Conservation (phyloP, 2,888 invertebrate genomes). For the Trissonchulus sp. region DNA sequence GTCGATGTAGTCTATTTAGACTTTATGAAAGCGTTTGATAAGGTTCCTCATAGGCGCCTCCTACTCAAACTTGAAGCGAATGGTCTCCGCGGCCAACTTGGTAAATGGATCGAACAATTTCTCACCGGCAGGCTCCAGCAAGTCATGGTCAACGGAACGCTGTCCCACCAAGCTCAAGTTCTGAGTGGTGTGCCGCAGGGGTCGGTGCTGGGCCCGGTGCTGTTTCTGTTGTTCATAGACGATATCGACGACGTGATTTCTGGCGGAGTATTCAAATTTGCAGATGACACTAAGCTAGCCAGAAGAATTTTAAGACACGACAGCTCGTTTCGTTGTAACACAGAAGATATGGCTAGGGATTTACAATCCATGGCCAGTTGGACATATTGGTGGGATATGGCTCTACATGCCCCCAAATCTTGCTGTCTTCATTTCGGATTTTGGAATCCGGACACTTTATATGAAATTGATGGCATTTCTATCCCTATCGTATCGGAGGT, state of each 20-base stretch:
- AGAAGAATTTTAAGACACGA: too few species aligned
- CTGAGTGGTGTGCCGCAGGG: slow-evolving; percentile 14
- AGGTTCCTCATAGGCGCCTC: too few species aligned
- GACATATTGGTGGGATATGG: neutral
- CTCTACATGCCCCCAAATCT: neutral
- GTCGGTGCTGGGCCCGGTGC: neutral
- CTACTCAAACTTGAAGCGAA: too few species aligned
- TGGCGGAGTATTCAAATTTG: neutral
- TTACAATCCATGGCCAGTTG: neutral
- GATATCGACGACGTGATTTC: neutral
- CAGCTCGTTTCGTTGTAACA: too few species aligned
- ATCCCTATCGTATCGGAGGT: neutral
- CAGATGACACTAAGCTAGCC: neutral
- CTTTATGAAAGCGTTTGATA: too few species aligned
- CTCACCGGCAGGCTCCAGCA: too few species aligned
- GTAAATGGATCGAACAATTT: too few species aligned
- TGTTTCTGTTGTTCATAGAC: slow-evolving; percentile 6
- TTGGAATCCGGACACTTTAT: neutral
- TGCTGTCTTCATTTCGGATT: neutral
- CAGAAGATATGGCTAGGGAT: too few species aligned
- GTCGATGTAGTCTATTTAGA: too few species aligned
- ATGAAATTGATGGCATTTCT: neutral
- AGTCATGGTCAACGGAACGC: too few species aligned
- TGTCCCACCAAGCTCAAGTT: too few species aligned
- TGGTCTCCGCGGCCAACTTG: too few species aligned